Evolutionary conservation across 2,797 vertebrate species (phyloP), one percentile per base, ranked within the genome.

Genomic region (Leontocebus nigricollis): DNA sequence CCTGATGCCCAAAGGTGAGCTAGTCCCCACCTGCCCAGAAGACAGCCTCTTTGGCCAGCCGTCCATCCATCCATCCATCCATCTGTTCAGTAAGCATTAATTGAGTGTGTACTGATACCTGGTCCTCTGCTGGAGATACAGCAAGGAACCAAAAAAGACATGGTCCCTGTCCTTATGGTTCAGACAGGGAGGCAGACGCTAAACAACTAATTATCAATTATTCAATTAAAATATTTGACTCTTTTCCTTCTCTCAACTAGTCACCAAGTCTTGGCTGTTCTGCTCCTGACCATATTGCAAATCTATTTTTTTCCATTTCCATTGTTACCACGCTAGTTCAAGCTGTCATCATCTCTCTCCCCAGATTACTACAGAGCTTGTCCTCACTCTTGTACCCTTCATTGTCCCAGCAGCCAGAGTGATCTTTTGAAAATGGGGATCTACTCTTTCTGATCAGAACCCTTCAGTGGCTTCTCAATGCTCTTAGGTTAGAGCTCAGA

Each of bases 1-100:
- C 99, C 99, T 0, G 99, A 99, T 98, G 99, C 99, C 85, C 99
- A 99, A 98, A 99, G 99, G 99, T 99, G 98, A 97, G 98, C 93
- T 94, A 24, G 67, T 91, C 20, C 76, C 95, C n/a, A 15, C 41
- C 41, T 79, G 83, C 73, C 80, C 30, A n/a, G 84, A 93, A 55
- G 77, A 57, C 55, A 84, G 64, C 55, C 41, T 95, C 15, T 46
- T 72, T 92, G 36, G 36, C 52, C 91, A 93, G 17, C 39, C 46
- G 30, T 67, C 48, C 13, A 70, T 50, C 50, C 50, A 64, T 91
- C 48, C 76, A 70, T 82, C 59, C 33, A 39, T 57, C 52, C 8
- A 44, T 44, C 10, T 93, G 64, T 80, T 81, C 44, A 90, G 0
- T 93, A 82, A 88, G 70, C 64, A 61, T 90, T 79, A 73, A 41